Evolutionary conservation across 2,113 vertebrate genomes (phyloP), one percentile per base, ranked within the genome.

Genomic region (Prunella fulvescens): DNA sequence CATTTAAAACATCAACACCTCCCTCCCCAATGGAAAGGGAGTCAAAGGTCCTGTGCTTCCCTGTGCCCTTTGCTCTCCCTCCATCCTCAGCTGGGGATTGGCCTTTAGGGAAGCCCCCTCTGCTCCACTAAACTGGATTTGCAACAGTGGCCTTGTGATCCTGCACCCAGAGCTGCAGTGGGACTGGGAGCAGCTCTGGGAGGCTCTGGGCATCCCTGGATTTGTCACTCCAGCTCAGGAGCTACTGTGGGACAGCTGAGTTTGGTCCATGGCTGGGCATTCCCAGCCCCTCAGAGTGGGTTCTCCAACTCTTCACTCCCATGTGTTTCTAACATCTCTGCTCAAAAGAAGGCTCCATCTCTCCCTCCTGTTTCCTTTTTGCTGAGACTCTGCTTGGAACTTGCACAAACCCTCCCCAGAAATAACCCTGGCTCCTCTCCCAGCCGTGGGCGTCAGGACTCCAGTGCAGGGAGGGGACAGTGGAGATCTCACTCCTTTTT

Each of bases 381-480:
- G 0, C 66, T 56, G 76, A 88, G 77, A 28, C 73, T 92, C 45
- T 69, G 82, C 86, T 88, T 90, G 70, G 66, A 92, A 33, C 64
- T 84, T 33, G 83, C 80, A 81, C 24, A 86, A 93, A 80, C 37
- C 90, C 91, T 84, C 83, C 95, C 95, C 94, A 86, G 26, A 92
- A 95, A 96, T 87, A 95, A 73, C 95, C 57, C 93, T 94, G 96
- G 95, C 66, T 0, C 11, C 89, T 90, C 31, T 94, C 95, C 96
- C 95, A 67, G 96, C 84, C n/a, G 58, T 54, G 90, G 93, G 91
- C 18, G n/a, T 45, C 50, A 4, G n/a, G 78, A 60, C 66, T 90
- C 19, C 88, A 48, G 93, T 45, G 0, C 67, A 12, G 91, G 69
- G 91, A 67, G 76, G 66, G 58, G 16, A 66, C 12, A 29, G 74